phyloP scores from a whole-genome alignment of 2,888 invertebrate genomes.

The Stegophylla sp. region DNA sequence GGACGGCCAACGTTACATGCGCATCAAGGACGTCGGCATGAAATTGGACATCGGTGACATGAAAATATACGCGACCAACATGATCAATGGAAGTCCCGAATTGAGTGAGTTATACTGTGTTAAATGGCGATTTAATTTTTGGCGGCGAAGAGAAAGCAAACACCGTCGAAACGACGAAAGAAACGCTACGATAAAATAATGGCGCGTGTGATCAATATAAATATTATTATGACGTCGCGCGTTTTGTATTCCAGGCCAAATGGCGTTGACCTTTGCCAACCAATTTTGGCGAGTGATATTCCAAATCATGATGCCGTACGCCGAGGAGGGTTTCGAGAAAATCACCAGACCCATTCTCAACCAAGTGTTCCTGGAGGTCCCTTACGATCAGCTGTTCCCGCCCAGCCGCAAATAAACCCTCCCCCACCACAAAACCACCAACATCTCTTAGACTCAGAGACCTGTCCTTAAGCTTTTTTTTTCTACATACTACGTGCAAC shows the following conservation, averaged over 20 bases:
- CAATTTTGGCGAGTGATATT: slow-evolving; percentile 72
- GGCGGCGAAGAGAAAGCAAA: neutral
- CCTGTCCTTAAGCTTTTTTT: neutral
- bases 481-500: no score
- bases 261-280: slow-evolving; percentile 69
- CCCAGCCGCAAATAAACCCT: slow-evolving; percentile 60
- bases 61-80: slow-evolving; percentile 70
- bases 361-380: slow-evolving; percentile 69
- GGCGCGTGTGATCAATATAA: neutral
- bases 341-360: slow-evolving; percentile 68
- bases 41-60: slow-evolving; percentile 72
- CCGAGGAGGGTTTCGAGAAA: slow-evolving; percentile 69
- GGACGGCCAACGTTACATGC: slow-evolving; percentile 69
- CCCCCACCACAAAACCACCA: neutral
- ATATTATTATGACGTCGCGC: neutral
- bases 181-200: slow-evolving; percentile 12
- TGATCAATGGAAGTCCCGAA: slow-evolving; percentile 70
- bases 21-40: slow-evolving; percentile 70
- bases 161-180: no score
- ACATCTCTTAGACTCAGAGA: neutral
- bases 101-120: slow-evolving; percentile 71
- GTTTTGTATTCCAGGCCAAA: slow-evolving; percentile 67
- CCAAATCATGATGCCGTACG: slow-evolving; percentile 69
- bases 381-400: slow-evolving; percentile 66
- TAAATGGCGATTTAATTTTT: neutral